phyloP scores from a whole-genome alignment of 1,140 invertebrate species.

The Apis laboriosa region DNA sequence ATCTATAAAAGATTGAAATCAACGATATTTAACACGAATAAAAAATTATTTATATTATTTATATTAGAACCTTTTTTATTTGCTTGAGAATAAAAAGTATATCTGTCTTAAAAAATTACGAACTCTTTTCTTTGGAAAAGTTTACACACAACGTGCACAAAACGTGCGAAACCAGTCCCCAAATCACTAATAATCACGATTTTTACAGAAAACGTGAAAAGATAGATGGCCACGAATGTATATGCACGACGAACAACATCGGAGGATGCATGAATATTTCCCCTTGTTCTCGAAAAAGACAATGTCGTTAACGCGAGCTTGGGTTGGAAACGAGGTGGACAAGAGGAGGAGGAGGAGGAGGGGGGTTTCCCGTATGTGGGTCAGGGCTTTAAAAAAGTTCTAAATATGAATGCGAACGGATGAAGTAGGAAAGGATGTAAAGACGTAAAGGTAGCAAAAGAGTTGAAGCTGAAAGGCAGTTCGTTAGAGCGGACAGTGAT shows the following conservation, averaged over 20 bases:
- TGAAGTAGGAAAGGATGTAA: conserved; percentile 45
- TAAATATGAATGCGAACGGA: conserved; percentile 49
- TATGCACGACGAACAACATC: background rate
- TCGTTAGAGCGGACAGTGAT: conserved; percentile 53
- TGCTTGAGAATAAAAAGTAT: no score
- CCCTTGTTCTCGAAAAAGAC: background rate
- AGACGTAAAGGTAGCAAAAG: conserved; percentile 48
- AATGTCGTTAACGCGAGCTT: conserved; percentile 23
- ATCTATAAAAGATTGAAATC: no score
- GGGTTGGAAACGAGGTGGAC: no score
- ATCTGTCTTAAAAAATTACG: no score
- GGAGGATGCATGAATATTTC: background rate
- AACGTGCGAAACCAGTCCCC: background rate
- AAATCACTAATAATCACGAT: no score
- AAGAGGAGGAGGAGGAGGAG: background rate
- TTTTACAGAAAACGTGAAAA: no score
- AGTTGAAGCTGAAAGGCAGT: conserved; percentile 49
- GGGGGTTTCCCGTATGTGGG: conserved; percentile 23
- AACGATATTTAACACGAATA: no score
- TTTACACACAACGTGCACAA: background rate
- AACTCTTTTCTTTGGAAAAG: no score
- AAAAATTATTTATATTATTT: no score
- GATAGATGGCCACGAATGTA: background rate
- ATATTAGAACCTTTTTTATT: no score
- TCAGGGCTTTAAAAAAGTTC: conserved; percentile 44